phyloP scores from a whole-genome alignment of 2,797 vertebrate genomes.

The Emys orbicularis region DNA sequence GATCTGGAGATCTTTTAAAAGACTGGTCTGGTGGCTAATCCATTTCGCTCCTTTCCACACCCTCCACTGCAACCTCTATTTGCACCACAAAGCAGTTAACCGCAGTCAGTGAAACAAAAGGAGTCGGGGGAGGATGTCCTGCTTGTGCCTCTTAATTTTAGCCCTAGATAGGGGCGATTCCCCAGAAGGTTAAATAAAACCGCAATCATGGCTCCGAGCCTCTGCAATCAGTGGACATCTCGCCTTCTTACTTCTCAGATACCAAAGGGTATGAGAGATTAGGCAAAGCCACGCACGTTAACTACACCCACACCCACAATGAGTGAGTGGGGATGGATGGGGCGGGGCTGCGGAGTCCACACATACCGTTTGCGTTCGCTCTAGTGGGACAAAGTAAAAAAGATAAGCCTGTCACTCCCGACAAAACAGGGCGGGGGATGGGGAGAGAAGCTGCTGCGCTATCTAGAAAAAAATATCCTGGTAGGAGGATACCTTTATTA shows the following conservation, averaged over 20 bases:
- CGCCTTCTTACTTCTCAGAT: background rate
- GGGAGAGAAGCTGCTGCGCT: background rate
- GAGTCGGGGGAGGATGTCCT: background rate
- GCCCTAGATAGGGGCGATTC: background rate
- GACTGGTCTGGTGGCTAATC: background rate
- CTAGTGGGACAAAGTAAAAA: background rate
- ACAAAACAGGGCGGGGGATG: background rate
- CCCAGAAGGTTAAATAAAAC: background rate
- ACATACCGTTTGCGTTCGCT: background rate
- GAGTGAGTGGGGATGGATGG: background rate
- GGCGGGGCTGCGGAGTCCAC: background rate
- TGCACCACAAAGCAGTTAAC: background rate
- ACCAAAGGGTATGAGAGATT: background rate
- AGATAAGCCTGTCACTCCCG: background rate
- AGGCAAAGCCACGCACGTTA: background rate
- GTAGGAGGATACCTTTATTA: background rate
- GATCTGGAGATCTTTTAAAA: background rate
- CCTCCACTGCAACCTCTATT: background rate
- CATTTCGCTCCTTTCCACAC: background rate
- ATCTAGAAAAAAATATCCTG: background rate
- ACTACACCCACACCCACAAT: no score
- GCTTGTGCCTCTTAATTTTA: background rate
- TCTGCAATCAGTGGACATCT: background rate
- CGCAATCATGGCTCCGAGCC: background rate
- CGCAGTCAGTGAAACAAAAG: constrained; percentile 41